Conservation (phyloP, 1,140 invertebrate species). For the Sesamia nonagrioides region DNA sequence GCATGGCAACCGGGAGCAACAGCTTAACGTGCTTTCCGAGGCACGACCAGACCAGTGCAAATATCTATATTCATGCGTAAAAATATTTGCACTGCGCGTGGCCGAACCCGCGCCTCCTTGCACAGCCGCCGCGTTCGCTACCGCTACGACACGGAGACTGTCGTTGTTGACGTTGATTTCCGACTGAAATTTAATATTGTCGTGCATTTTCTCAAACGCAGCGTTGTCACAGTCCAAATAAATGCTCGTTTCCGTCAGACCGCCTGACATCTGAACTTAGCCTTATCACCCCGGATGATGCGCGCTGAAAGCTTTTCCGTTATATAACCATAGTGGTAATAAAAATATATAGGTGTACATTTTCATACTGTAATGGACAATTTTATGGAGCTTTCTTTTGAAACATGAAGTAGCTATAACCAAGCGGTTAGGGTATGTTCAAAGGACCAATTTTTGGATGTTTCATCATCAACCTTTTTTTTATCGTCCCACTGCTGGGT, state of each 20-base stretch:
- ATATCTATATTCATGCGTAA: too few species aligned
- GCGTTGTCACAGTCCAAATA: neutral
- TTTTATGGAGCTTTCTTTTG: neutral
- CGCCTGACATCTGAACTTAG: neutral
- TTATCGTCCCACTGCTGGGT: too few species aligned
- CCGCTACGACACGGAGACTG: too few species aligned
- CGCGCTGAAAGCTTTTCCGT: conserved; percentile 23
- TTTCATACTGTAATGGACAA: conserved; percentile 16
- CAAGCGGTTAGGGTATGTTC: neutral
- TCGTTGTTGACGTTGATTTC: too few species aligned
- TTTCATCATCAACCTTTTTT: too few species aligned
- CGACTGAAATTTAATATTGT: neutral
- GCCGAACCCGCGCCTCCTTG: too few species aligned
- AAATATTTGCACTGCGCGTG: too few species aligned
- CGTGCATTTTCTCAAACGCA: neutral
- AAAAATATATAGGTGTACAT: neutral
- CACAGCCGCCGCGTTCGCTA: too few species aligned
- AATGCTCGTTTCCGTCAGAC: neutral
- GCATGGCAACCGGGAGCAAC: too few species aligned
- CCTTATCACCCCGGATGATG: neutral
- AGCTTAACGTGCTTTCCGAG: too few species aligned
- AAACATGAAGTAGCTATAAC: neutral
- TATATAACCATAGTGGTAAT: conserved; percentile 16
- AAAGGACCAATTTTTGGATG: neutral
- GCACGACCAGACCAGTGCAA: too few species aligned